phyloP scores from a whole-genome alignment of 2,888 invertebrate species.

The Erebia ligea region DNA sequence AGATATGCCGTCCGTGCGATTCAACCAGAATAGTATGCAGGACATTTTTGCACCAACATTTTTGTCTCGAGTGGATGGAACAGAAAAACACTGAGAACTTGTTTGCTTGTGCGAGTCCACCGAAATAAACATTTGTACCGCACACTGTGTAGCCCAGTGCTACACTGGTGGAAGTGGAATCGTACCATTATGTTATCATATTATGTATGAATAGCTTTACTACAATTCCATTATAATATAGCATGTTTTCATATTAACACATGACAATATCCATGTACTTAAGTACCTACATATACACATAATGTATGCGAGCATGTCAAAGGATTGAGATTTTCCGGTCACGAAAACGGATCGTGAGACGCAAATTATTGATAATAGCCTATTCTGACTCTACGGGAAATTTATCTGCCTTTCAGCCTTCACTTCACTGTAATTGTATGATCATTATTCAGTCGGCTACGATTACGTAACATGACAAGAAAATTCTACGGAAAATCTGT shows the following conservation, averaged over 20 bases:
- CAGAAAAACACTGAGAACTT: too few species aligned
- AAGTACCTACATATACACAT: too few species aligned
- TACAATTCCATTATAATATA: not conserved
- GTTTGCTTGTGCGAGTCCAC: too few species aligned
- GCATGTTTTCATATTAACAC: not conserved
- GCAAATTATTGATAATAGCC: constrained; percentile 44
- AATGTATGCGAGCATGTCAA: constrained; percentile 4
- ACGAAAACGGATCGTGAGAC: constrained; percentile 56
- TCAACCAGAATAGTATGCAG: too few species aligned
- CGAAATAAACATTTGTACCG: too few species aligned
- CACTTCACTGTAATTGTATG: constrained; percentile 29
- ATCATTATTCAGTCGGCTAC: constrained; percentile 16
- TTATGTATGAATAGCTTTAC: not conserved
- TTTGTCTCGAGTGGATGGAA: too few species aligned
- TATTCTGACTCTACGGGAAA: constrained; percentile 26
- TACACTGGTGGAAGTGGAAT: too few species aligned
- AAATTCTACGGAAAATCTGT: not conserved
- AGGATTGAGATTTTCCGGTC: constrained; percentile 61
- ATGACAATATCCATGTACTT: constrained; percentile 20
- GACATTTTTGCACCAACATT: too few species aligned
- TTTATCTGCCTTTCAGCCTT: constrained; percentile 34
- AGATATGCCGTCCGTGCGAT: too few species aligned
- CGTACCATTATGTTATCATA: not conserved
- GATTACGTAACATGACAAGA: constrained; percentile 15
- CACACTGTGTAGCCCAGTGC: too few species aligned